Evolutionary conservation across 2,113 vertebrate genomes (phyloP), one percentile per base, ranked within the genome.

Genomic region (Glareola pratincola): DNA sequence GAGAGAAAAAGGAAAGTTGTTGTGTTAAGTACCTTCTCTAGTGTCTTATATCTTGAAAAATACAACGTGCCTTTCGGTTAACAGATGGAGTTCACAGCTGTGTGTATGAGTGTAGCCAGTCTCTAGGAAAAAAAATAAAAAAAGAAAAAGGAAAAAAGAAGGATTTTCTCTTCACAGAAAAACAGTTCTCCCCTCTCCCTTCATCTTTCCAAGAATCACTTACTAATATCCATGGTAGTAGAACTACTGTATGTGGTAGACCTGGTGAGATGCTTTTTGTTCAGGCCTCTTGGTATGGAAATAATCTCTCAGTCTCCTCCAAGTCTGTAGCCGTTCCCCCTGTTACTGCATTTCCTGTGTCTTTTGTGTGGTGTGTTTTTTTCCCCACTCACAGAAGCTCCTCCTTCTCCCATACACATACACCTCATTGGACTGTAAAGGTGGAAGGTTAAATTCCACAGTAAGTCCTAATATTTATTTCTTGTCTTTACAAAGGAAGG

Each of bases 1-100:
- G 56, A 75, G 79, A 92, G 63, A 84, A 86, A 83, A 90, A 76
- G 41, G n/a, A 87, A 29, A 0, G 1, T 74, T 62, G 36, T 82
- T 85, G 77, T 89, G 57, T 94, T 96, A 96, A 95, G 76, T 90
- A 86, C 43, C 69, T 94, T 76, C 59, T 84, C 62, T 81, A 90
- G 87, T 94, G 87, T 83, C 75, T 97, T 94, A 57, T 57, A 92
- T 92, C 79, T 93, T 67, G 21, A 87, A 92, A 96, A 94, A 92
- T 88, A 63, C 81, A 48, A 37, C 17, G 14, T 93, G 66, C 32
- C 19, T 96, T 80, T 93, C 53, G 81, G 84, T 80, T 88, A 95
- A 79, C 96, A 96, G 96, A 93, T 96, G 94, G 94, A 95, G 78
- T 89, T 87, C 90, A 90, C 96, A 97, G 93, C 94, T 97, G 92